Base-by-base conservation (phyloP, 2,888 invertebrate species). In the Anthophora plumipes region DNA sequence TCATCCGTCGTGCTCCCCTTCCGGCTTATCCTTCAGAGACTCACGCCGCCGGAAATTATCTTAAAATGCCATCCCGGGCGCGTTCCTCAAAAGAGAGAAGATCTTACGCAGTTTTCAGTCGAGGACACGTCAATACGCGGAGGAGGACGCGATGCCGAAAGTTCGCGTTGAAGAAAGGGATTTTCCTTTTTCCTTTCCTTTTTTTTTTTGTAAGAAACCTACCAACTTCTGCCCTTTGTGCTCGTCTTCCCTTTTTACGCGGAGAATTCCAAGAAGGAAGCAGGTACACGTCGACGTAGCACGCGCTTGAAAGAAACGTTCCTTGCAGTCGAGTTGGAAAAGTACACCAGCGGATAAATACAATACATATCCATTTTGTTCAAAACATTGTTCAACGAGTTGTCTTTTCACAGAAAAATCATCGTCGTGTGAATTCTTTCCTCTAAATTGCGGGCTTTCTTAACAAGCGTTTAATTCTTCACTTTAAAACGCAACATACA, bases 31-130 rank as follows among this genome's bases (percentile, higher is more conserved):
- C 82, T 68, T 68, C 71, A 61, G 61, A 50, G 64, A 20, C 31
- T 54, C 82, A 66, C 55, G 68, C 48, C 43, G 63, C 76, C 68
- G 82, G 82, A 82, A 82, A 82, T 82, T 72, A 82, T 82, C 82
- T 82, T 82, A 77, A 82, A 81, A 81, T 68, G 60, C 68, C 77
- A 48, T 59, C 41, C 59, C 68, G 39, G n/a, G 14, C 37, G 22
- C 17, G 41, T 37, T 41, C 31, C n/a, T 72, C 72, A 60, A 72
- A 82, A 81, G 77, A 68, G 46, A 31, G 48, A 77, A 20, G 68
- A 54, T 77, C 82, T 82, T 82, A 77, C 82, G 82, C 76, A 72
- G 82, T 72, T 82, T 82, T 82, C 82, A 48, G 54, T 60, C 76
- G 82, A 61, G 54, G 55, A 57, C 74, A 64, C 68, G 48, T 64